Evolutionary conservation across 2,888 invertebrate genomes (phyloP), one percentile per base, ranked within the genome.

Genomic region (Smittia aterrima): DNA sequence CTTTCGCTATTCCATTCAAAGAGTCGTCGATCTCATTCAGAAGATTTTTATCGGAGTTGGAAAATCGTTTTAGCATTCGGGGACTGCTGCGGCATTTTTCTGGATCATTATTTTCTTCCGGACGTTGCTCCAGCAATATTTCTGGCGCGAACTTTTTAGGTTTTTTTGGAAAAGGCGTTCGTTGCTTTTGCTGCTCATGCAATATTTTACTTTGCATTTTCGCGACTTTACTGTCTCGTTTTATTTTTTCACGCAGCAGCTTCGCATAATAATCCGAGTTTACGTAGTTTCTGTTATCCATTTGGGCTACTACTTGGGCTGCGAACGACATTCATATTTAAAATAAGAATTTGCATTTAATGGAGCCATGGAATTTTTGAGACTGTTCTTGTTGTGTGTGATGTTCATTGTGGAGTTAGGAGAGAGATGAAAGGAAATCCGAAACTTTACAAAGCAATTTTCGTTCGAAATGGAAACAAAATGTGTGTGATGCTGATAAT

Each of bases 1-100:
- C 89, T 80, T 84, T 87, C 78, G 87, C 86, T 79, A 87, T 79
- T 78, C 81, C 82, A 78, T 78, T 81, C 82, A 79, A 87, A 83
- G 85, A 85, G 77, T 84, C 84, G 83, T 89, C 88, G 81, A 89
- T 89, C 84, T 89, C 89, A 82, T 86, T 85, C 81, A 89, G 85
- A 77, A 89, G 84, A 80, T 83, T 83, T 9, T 40, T 64, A 66
- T 64, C 53, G 0, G 53, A 53, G 25, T 11, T 66, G 16, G 32
- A 27, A 66, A 32, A 16, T 4, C 66, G 64, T 25, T 25, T 64
- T 64, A 3, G 22, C 64, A n/a, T 25, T 27, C n/a, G n/a, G 13
- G 25, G 20, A 47, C 11, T 47, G 16, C 16, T 47, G n/a, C 16
- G 25, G 16, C 40, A 16, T 32, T 68, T 68, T 20, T 40, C 38